Base-by-base conservation (phyloP, 64 coral and sea anemone species). In the Trachythela sp. region DNA sequence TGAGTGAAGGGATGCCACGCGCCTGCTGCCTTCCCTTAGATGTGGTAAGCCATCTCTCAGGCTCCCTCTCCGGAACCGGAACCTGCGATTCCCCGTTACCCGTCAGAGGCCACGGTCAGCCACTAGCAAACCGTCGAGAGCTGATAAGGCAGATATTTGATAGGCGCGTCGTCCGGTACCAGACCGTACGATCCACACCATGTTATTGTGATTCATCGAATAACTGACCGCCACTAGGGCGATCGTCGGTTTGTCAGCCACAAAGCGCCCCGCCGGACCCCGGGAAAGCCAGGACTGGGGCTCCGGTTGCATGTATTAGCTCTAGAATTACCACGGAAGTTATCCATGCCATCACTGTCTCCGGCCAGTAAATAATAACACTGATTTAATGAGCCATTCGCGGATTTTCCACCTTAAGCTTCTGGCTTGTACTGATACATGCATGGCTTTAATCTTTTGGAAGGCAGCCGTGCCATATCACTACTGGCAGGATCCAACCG, bases 21-120 rank as follows among this genome's bases (percentile, higher is more conserved):
- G 37, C 34, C 75, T 80, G 75, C 75, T 80, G 75, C 75, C 75
- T 80, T 80, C 75, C n/a, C 75, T 80, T 80, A 29, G 75, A 80
- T 36, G 75, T 80, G 75, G 9, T 10, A 80, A n/a, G 75, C 75
- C 75, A 30, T 80, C 8, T 80, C 75, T 80, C 75, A 80, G 75
- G 75, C 75, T 80, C 75, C 9, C 75, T 80, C 75, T 80, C 75
- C 75, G 75, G 75, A 36, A 80, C 34, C 75, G 13, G 0, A 11
- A n/a, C 10, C 75, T n/a, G n/a, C 9, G 1, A 64, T n/a, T 4
- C 7, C 4, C 56, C 56, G 56, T 64, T 26, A 64, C 4, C 56
- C 56, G 56, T 64, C 4, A 26, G 13, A 64, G n/a, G 4, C 56
- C 56, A 64, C 4, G 4, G 56, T 64, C 13, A 22, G 4, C 0